Base-by-base conservation (phyloP, 2,888 invertebrate genomes). In the Andrena bucephala region DNA sequence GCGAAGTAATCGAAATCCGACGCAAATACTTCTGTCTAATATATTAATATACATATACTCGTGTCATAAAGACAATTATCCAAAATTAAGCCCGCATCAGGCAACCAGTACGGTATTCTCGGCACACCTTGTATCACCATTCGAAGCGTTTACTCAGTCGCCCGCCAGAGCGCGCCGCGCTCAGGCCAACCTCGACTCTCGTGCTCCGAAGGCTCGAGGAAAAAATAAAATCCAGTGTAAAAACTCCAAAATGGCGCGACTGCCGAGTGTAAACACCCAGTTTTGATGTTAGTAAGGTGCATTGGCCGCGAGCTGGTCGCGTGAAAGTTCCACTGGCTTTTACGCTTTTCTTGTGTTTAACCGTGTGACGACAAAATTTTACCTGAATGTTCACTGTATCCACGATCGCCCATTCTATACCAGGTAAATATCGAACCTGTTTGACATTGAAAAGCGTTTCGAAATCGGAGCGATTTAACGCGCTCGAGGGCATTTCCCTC, bases 341-440 rank as follows among this genome's bases (percentile, higher is more conserved):
- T 67, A 62, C 77, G 73, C 76, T 75, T 69, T 80, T 87, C 85
- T 88, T 87, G 85, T 87, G 85, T 90, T 87, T 73, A 89, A 87
- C 82, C 74, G 87, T 88, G 89, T 86, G 84, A 85, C 84, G 84
- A 88, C 79, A 76, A 87, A 91, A 90, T 86, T 78, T 84, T 84
- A 92, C 88, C 92, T 93, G 94, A 93, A 94, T 94, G 94, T 94
- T 93, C 92, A 93, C 93, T 93, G 94, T 92, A 85, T 93, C 93
- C 72, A 92, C 94, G 89, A 93, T 94, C 92, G 92, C 94, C 90
- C 94, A 94, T 93, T 94, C 94, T 92, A 93, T 94, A 93, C 93
- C 94, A 94, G 94, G 94, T 94, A 93, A 91, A 81, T 73, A 59
- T 83, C 74, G 57, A 80, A 77, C 36, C 77, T 75, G 57, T 82